Base-by-base conservation (phyloP, 2,888 invertebrate genomes). In the Aromia moschata region DNA sequence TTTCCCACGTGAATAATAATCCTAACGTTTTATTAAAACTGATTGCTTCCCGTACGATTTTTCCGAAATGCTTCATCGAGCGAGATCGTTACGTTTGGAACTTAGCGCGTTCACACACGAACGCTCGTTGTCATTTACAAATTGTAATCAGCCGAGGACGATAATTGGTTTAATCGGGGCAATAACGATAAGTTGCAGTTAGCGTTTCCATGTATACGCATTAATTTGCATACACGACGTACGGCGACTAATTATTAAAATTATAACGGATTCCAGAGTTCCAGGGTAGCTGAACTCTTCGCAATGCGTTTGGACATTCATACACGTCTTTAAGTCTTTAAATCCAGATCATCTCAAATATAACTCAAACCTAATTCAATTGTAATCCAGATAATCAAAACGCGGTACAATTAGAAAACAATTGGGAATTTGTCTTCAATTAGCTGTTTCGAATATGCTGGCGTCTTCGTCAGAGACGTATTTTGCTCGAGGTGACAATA, bases 41-140 rank as follows among this genome's bases (percentile, higher is more conserved):
- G 43, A 58, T 58, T 44, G 46, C 47, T 54, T 58, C 54, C 44
- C 20, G 31, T 37, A 3, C 47, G n/a, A 12, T 30, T 53, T 41
- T 30, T 16, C 33, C n/a, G 11, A 33, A 33, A 33, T 11, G n/a
- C 11, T n/a, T n/a, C n/a, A 11, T 33, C 33, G 7, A 33, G 11
- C 33, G n/a, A 33, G 10, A 31, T 25, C 43, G 36, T 36, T 43
- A 53, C 18, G 33, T 33, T 7, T 11, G n/a, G 5, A 43, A 17
- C 15, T 9, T 53, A 17, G n/a, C 11, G 2, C n/a, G 11, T 33
- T 33, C 33, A 33, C 33, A 33, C n/a, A 10, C 10, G 2, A 33
- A 33, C n/a, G n/a, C 49, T 45, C 30, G 53, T 44, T 58, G 62
- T 62, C 62, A 62, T 58, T 62, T 54, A 41, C 58, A 44, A 51